These are phyloP conservation scores for Rutilus rutilus DNA, from an alignment of 2,113 vertebrate species.

Conservation along the genomic window DNA sequence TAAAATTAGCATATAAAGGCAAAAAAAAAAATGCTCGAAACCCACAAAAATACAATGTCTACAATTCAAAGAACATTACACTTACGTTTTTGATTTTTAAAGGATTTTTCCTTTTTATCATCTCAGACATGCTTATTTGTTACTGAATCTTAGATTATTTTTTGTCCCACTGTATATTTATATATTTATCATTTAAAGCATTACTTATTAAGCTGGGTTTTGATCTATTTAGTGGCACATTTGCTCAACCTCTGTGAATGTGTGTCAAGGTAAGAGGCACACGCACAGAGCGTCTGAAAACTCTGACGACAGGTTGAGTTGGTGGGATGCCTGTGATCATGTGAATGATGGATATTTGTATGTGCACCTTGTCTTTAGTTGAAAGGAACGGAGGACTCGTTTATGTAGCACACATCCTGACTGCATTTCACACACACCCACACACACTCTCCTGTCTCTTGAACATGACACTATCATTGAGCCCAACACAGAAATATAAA, in stretches of 20 bases:
- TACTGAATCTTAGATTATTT: not conserved
- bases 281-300: slow-evolving; percentile 28
- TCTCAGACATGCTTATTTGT: not conserved
- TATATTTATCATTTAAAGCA: not conserved
- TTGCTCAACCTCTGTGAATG: slow-evolving; percentile 35
- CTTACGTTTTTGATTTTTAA: not conserved
- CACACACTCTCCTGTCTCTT: slow-evolving; percentile 19
- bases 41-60: not conserved
- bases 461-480: slow-evolving; percentile 28
- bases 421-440: slow-evolving; percentile 44
- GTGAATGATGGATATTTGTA: slow-evolving; percentile 65
- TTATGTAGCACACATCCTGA: slow-evolving; percentile 55
- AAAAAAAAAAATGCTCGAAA: too few species aligned
- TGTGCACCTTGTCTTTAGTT: slow-evolving; percentile 63
- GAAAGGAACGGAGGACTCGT: slow-evolving; percentile 62
- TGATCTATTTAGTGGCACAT: slow-evolving; percentile 1
- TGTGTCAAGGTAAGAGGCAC: slow-evolving; percentile 20
- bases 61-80: not conserved
- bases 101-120: not conserved
- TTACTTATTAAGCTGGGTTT: slow-evolving; percentile 12
- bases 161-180: not conserved
- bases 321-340: slow-evolving; percentile 58
- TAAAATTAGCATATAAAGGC: too few species aligned
- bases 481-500: slow-evolving; percentile 20
- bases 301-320: slow-evolving; percentile 40